These are phyloP conservation scores for Enoplosus armatus DNA, from an alignment of 2,797 vertebrate species.

Conservation along the genomic window DNA sequence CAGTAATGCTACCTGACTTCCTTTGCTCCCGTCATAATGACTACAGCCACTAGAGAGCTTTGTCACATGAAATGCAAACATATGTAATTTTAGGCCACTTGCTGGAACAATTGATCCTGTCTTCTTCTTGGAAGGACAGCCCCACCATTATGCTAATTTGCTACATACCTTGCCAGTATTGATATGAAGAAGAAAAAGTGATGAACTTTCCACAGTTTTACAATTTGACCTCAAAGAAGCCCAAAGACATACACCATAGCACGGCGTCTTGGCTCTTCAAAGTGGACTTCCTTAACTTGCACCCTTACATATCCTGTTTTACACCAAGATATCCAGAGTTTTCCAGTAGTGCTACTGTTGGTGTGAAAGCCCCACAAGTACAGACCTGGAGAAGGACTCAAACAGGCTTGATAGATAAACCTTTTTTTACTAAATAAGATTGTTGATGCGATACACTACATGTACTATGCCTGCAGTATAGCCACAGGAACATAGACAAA, in stretches of 20 bases:
- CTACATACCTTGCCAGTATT: not conserved
- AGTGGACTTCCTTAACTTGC: not conserved
- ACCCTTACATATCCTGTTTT: not conserved
- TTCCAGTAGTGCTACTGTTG: not conserved
- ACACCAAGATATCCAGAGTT: not conserved
- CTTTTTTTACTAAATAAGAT: not conserved
- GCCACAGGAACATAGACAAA: conserved; percentile 5
- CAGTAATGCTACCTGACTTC: not conserved
- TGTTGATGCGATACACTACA: not conserved
- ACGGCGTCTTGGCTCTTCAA: not conserved
- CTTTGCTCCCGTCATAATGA: not conserved
- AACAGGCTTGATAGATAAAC: conserved; percentile 4
- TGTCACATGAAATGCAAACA: not conserved
- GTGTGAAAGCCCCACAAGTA: not conserved
- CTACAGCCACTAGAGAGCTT: too few species aligned
- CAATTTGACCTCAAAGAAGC: not conserved
- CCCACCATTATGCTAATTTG: not conserved
- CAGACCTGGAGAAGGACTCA: not conserved
- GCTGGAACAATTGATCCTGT: not conserved
- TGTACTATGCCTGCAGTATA: conserved; percentile 2
- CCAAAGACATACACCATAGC: not conserved
- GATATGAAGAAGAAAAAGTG: not conserved
- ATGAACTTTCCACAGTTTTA: not conserved
- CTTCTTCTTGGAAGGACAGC: not conserved
- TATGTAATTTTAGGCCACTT: not conserved